Conservation (phyloP, 2,797 vertebrate species). For the Rhinatrema bivittatum region DNA sequence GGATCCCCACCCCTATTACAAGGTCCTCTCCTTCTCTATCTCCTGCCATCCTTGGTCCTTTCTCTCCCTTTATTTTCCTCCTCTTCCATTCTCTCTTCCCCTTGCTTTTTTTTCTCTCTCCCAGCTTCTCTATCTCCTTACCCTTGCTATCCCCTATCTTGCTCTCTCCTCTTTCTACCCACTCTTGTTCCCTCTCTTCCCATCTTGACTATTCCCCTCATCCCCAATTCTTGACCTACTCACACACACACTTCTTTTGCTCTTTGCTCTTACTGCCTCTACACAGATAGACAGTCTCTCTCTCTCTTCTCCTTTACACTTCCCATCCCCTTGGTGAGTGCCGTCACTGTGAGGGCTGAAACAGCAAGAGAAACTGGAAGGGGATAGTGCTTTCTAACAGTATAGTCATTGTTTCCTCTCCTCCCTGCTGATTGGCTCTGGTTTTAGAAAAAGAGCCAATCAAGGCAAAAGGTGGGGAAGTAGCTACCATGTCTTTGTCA, state of each 20-base stretch:
- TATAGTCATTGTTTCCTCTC: too few species aligned
- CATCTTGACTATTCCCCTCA: background rate
- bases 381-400: too few species aligned
- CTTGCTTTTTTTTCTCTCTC: background rate
- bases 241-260: background rate
- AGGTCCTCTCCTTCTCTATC: too few species aligned
- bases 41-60: too few species aligned
- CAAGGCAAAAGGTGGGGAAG: too few species aligned
- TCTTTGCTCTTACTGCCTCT: background rate
- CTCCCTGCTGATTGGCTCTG: too few species aligned
- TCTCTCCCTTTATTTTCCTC: background rate
- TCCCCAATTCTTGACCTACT: background rate
- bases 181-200: background rate
- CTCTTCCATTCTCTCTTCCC: background rate
- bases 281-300: background rate
- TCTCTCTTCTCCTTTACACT: background rate
- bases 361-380: too few species aligned
- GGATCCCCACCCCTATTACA: too few species aligned
- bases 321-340: background rate
- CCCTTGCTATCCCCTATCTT: too few species aligned
- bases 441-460: too few species aligned
- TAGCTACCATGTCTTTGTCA: too few species aligned
- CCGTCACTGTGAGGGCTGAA: too few species aligned
- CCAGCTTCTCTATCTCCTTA: background rate
- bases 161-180: background rate